These are phyloP conservation scores for Odiellus spinosus DNA, from an alignment of 2,888 invertebrate species.

Conservation along the genomic window DNA sequence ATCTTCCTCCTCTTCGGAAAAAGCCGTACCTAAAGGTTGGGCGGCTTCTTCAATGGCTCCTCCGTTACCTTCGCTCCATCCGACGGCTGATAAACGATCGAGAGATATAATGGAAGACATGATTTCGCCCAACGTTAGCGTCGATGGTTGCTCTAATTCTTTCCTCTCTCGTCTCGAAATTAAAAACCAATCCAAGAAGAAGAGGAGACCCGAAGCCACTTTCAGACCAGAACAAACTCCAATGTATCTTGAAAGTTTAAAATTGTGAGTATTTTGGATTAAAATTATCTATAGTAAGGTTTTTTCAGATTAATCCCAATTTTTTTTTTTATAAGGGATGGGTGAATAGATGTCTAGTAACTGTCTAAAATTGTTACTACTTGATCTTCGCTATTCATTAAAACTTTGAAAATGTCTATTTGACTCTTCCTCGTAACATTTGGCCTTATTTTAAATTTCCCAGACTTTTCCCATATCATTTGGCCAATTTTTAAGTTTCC, in stretches of 20 bases:
- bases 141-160: constrained; percentile 36
- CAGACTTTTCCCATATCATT: no score
- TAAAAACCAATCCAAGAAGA: constrained; percentile 75
- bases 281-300: no score
- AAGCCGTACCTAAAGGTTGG: constrained; percentile 10
- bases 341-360: no score
- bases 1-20: constrained; percentile 5
- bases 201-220: constrained; percentile 66
- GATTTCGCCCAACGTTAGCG: constrained; percentile 44
- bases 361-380: no score
- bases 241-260: no score
- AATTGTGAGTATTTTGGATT: constrained; percentile 17
- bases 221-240: constrained; percentile 79
- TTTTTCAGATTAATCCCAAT: no score
- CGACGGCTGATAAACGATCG: constrained; percentile 20
- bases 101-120: constrained; percentile 31
- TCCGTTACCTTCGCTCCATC: constrained; percentile 11
- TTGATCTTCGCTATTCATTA: no score
- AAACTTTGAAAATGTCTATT: no score
- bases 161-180: constrained; percentile 54
- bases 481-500: no score
- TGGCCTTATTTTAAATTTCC: no score
- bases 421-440: no score
- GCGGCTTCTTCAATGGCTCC: constrained; percentile 13
- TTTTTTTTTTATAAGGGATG: no score